These are phyloP conservation scores for Gallinago stenura DNA, from an alignment of 2,797 vertebrate species.

Conservation along the genomic window DNA sequence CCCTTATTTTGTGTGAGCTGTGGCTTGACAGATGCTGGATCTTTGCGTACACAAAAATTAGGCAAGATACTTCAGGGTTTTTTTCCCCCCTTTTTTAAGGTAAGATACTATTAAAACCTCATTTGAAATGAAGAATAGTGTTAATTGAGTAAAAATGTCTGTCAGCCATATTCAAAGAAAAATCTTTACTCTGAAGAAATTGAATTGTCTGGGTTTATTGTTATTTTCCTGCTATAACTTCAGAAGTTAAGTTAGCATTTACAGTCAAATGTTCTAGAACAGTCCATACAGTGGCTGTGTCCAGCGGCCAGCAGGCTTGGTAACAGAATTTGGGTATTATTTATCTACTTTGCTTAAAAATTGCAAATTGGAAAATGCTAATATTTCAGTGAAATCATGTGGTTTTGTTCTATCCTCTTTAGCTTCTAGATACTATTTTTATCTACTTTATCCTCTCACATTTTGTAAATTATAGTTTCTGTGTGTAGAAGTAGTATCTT, in stretches of 20 bases:
- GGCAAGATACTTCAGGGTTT: neutral
- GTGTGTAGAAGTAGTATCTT: neutral
- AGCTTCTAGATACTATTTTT: neutral
- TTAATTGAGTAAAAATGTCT: conserved; percentile 32
- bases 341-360: neutral
- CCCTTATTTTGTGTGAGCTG: neutral
- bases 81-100: neutral
- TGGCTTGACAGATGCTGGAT: neutral
- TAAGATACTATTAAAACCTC: neutral
- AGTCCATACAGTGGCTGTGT: neutral
- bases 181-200: conserved; percentile 14
- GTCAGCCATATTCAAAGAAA: neutral
- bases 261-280: neutral
- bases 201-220: neutral
- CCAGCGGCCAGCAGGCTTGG: neutral
- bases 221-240: neutral
- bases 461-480: neutral
- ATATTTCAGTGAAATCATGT: neutral
- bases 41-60: neutral
- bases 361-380: neutral
- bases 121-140: neutral
- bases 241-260: neutral
- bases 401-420: neutral
- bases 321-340: neutral
- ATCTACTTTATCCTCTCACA: neutral